phyloP scores from a whole-genome alignment of 2,888 invertebrate genomes.

The Ellobium chinense region DNA sequence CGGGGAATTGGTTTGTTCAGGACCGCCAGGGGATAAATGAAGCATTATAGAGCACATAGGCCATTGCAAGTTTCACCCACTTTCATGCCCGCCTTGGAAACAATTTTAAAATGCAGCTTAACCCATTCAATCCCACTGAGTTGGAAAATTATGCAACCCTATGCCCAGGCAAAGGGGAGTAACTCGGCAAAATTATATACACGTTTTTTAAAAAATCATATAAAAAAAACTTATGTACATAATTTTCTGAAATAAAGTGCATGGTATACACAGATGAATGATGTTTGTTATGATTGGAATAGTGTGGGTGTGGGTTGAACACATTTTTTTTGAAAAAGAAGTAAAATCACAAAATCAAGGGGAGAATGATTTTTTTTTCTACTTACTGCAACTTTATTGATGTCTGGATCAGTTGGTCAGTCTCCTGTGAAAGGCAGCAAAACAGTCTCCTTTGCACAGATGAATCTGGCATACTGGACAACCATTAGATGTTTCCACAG shows the following conservation, averaged over 20 bases:
- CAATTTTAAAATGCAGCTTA: too few species aligned
- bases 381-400: background rate
- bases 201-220: background rate
- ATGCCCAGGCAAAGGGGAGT: background rate
- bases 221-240: background rate
- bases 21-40: too few species aligned
- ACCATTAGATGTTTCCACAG: background rate
- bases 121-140: background rate
- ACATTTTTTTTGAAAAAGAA: background rate
- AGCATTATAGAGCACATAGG: too few species aligned
- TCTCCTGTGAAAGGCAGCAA: background rate
- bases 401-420: background rate
- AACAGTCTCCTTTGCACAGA: background rate
- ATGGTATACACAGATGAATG: background rate
- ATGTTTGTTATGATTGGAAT: background rate
- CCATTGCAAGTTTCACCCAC: too few species aligned
- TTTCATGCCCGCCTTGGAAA: too few species aligned
- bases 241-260: background rate
- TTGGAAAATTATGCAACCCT: background rate
- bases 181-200: background rate
- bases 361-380: background rate
- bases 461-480: background rate
- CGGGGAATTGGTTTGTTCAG: too few species aligned
- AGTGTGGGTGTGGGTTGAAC: background rate
- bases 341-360: background rate